A percentile compares a stretch with the other conserved stretches of the same genome.
Conservation (phyloP, 1,140 invertebrate genomes). For the Agrypnia vestita region DNA sequence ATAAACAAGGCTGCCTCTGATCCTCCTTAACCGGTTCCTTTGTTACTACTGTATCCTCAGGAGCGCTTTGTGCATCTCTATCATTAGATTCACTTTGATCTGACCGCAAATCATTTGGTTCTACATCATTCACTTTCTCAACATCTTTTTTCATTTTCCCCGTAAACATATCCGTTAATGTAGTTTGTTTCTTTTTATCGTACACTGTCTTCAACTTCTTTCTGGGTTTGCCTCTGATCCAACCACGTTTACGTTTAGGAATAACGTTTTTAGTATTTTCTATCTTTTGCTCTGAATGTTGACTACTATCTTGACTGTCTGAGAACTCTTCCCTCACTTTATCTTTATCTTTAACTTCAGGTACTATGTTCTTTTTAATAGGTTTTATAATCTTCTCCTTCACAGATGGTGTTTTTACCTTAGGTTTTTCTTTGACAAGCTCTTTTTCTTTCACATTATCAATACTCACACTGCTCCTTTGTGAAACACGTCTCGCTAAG, state of each 20-base stretch:
- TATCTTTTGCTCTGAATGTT: constrained; percentile 20
- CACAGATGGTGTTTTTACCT: constrained; percentile 13
- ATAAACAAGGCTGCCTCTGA: constrained; percentile 37
- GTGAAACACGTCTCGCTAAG: constrained; percentile 66
- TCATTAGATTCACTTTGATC: constrained; percentile 48
- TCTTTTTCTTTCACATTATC: constrained; percentile 44
- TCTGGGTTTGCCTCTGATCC: constrained; percentile 64
- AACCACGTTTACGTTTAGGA: constrained; percentile 65
- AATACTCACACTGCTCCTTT: constrained; percentile 42
- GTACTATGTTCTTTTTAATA: constrained; percentile 32
- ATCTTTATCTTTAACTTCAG: constrained; percentile 13
- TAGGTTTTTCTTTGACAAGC: constrained; percentile 35
- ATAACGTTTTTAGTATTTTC: constrained; percentile 59
- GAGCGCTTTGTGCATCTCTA: constrained; percentile 47
- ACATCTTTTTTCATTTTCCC: constrained; percentile 50
- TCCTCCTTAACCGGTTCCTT: constrained; percentile 11
- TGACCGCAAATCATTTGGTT: constrained; percentile 33
- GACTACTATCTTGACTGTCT: constrained; percentile 66
- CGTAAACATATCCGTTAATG: constrained; percentile 60
- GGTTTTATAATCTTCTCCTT: constrained; percentile 37
- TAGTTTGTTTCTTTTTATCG: constrained; percentile 58
- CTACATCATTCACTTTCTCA: constrained; percentile 53
- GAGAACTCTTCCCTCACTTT: constrained; percentile 63
- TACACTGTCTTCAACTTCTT: constrained; percentile 45
- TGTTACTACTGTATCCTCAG: constrained; percentile 36